These are phyloP conservation scores for Rhingia rostrata DNA, from an alignment of 2,888 invertebrate genomes.

Conservation along the genomic window DNA sequence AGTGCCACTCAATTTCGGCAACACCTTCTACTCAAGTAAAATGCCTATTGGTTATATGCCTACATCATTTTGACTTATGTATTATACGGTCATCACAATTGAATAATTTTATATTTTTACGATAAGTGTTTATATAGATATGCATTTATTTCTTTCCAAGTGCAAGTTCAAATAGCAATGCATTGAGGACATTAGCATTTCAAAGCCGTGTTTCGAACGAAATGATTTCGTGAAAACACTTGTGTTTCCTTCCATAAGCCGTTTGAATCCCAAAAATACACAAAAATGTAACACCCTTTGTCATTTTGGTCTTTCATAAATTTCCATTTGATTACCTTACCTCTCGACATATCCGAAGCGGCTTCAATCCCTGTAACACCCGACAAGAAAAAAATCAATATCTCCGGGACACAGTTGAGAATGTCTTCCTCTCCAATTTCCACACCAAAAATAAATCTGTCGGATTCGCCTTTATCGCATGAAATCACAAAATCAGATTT, in stretches of 20 bases:
- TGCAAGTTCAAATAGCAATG: too few relatives aligned
- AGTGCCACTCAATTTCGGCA: too few relatives aligned
- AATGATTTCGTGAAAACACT: too few relatives aligned
- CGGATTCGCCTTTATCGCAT: conserved; percentile 37
- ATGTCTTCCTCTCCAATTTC: conserved; percentile 5
- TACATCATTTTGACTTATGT: too few relatives aligned
- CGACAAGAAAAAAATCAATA: conserved; percentile 41
- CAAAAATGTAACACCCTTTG: conserved; percentile 12
- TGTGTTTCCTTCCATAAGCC: not conserved
- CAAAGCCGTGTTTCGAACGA: too few relatives aligned
- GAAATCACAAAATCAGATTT: conserved; percentile 40
- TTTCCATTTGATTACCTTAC: conserved; percentile 19
- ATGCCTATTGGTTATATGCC: too few relatives aligned
- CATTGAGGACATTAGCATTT: too few relatives aligned
- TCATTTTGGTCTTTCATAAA: conserved; percentile 7
- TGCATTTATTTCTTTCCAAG: too few relatives aligned
- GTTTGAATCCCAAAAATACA: not conserved
- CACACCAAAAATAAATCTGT: conserved; percentile 9
- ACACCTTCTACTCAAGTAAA: too few relatives aligned
- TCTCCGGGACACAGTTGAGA: conserved; percentile 28
- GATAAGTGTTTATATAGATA: too few relatives aligned
- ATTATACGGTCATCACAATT: too few relatives aligned
- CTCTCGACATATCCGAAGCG: conserved; percentile 13
- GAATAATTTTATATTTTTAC: too few relatives aligned
- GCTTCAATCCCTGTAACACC: conserved; percentile 4